Conservation (phyloP, 2,888 invertebrate species). For the Orgyia antiqua region DNA sequence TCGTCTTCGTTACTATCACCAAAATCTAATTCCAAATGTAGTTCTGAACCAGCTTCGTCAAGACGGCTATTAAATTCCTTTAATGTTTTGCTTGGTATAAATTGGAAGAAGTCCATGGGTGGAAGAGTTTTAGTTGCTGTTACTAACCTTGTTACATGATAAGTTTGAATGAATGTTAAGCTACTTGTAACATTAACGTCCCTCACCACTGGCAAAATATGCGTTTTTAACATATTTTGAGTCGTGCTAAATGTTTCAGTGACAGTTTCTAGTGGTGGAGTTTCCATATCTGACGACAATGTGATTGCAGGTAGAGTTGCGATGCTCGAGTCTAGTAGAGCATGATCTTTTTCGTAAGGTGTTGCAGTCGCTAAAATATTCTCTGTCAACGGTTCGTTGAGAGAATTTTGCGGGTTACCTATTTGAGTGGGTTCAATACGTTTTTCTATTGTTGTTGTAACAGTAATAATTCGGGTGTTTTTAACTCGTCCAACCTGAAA, state of each 20-base stretch:
- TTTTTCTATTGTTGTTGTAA: conserved; percentile 91
- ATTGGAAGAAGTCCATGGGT: conserved; percentile 91
- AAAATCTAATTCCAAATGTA: conserved; percentile 91
- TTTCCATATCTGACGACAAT: conserved; percentile 86
- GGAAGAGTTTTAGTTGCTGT: conserved; percentile 94
- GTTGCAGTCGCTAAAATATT: conserved; percentile 90
- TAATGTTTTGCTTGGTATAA: conserved; percentile 89
- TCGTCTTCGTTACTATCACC: conserved; percentile 87
- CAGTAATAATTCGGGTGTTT: conserved; percentile 92
- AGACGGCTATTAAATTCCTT: conserved; percentile 93
- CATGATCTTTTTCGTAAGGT: conserved; percentile 84
- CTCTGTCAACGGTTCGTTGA: conserved; percentile 89
- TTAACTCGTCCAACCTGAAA: conserved; percentile 89
- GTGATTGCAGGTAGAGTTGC: conserved; percentile 90
- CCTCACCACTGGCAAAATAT: conserved; percentile 89
- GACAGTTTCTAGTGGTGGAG: conserved; percentile 91
- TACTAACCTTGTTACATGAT: conserved; percentile 90
- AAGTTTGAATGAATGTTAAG: conserved; percentile 92
- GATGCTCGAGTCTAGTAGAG: conserved; percentile 85
- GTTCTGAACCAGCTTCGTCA: conserved; percentile 92
- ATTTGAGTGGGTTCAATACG: conserved; percentile 80
- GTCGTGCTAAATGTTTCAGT: conserved; percentile 96
- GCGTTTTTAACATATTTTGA: conserved; percentile 91
- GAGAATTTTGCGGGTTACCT: conserved; percentile 75
- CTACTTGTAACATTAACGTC: conserved; percentile 85